A percentile compares a stretch with the other conserved stretches of the same genome.
Conservation (phyloP, 1,140 invertebrate species). For the Drosophila sulfurigaster region DNA sequence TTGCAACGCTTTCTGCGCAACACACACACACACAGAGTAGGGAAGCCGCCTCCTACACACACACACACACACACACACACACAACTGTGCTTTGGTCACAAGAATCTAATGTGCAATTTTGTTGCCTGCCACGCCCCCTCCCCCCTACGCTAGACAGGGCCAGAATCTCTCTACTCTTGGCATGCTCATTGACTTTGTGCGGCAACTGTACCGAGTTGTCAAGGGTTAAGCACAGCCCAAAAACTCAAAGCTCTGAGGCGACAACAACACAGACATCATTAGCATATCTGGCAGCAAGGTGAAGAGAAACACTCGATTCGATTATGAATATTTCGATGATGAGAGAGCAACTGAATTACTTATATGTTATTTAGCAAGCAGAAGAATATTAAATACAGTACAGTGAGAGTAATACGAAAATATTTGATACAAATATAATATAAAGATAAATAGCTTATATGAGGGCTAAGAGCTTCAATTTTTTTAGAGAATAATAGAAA, state of each 20-base stretch:
- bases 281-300: slow-evolving; percentile 10
- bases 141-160: slow-evolving; percentile 4
- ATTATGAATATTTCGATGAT: background rate
- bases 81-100: slow-evolving; percentile 23
- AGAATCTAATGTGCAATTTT: slow-evolving; percentile 71
- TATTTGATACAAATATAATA: too few relatives aligned
- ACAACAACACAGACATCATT: slow-evolving; percentile 22
- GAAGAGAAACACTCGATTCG: background rate
- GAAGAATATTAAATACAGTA: too few relatives aligned
- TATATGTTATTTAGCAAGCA: too few relatives aligned
- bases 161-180: background rate
- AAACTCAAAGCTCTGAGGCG: slow-evolving; percentile 9
- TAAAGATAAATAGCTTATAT: too few relatives aligned
- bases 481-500: too few relatives aligned
- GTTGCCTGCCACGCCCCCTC: slow-evolving; percentile 53
- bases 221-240: slow-evolving; percentile 11
- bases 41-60: background rate
- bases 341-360: too few relatives aligned
- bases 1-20: slow-evolving; percentile 71
- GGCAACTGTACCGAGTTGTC: slow-evolving; percentile 20
- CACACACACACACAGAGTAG: background rate
- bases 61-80: background rate
- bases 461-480: too few relatives aligned
- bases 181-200: slow-evolving; percentile 1
- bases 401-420: too few relatives aligned